phyloP scores from a whole-genome alignment of 1,140 invertebrate species.

The Sarcophaga peregrina region DNA sequence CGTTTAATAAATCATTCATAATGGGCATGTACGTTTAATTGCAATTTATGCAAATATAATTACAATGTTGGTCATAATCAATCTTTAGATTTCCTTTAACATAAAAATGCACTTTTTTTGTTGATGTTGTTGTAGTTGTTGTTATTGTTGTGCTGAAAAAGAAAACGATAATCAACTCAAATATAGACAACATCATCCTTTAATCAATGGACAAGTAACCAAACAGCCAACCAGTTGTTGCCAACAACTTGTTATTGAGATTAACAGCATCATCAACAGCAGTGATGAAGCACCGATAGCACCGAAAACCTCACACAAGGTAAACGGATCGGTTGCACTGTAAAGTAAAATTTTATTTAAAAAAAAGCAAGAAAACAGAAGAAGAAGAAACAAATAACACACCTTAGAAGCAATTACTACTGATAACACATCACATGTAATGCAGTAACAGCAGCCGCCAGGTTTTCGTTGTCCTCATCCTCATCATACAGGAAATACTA shows the following conservation, averaged over 20 bases:
- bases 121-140: too few relatives aligned
- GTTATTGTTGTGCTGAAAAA: background rate
- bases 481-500: background rate
- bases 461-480: background rate
- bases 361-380: too few relatives aligned
- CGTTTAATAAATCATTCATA: background rate
- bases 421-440: background rate
- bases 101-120: background rate
- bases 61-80: background rate
- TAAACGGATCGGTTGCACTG: background rate
- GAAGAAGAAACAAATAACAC: constrained; percentile 10
- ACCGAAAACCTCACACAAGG: background rate
- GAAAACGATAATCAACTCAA: constrained; percentile 7
- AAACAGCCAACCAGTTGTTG: background rate
- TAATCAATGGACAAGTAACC: background rate
- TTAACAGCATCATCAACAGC: background rate
- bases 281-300: background rate
- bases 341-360: background rate
- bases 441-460: background rate
- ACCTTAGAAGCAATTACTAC: constrained; percentile 15
- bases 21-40: background rate
- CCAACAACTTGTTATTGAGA: background rate
- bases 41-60: background rate
- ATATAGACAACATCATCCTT: constrained; percentile 10
- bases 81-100: background rate